Evolutionary conservation across 2,113 vertebrate species (phyloP).

Genomic region (Girardinichthys multiradiatus): DNA sequence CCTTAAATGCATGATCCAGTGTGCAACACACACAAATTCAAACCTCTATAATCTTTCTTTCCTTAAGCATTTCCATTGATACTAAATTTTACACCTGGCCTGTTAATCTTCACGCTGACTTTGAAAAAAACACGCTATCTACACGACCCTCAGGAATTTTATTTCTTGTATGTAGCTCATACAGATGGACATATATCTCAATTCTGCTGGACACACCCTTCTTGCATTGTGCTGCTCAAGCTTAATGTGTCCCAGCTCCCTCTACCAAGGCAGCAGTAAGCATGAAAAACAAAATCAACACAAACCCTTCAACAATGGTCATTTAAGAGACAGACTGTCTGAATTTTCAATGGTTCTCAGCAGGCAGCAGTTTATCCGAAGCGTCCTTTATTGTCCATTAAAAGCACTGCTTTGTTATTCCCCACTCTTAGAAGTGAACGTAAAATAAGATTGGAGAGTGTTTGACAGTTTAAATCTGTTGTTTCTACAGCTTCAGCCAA

Average conservation of each 20-base stretch:
- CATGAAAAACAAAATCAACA: conserved; percentile 40
- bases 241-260: conserved; percentile 34
- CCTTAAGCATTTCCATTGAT: not conserved
- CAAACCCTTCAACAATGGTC: not conserved
- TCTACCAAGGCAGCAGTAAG: conserved; percentile 8
- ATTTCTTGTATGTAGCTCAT: not conserved
- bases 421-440: not conserved
- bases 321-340: not conserved
- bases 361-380: not conserved
- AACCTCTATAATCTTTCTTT: not conserved
- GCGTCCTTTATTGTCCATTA: not conserved
- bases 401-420: not conserved
- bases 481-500: not conserved
- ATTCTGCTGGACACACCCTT: conserved; percentile 23
- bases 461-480: not conserved
- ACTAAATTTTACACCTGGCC: not conserved
- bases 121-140: conserved; percentile 4
- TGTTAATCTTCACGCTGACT: not conserved
- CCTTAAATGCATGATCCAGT: conserved; percentile 35
- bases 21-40: not conserved
- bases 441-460: not conserved
- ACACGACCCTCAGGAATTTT: not conserved
- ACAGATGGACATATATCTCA: not conserved
- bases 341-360: not conserved
- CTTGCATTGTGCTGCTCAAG: conserved; percentile 17